A percentile compares a stretch with the other conserved stretches of the same genome.
Evolutionary conservation across 2,888 invertebrate genomes (phyloP).

Genomic region (Nemapogon koenigi): DNA sequence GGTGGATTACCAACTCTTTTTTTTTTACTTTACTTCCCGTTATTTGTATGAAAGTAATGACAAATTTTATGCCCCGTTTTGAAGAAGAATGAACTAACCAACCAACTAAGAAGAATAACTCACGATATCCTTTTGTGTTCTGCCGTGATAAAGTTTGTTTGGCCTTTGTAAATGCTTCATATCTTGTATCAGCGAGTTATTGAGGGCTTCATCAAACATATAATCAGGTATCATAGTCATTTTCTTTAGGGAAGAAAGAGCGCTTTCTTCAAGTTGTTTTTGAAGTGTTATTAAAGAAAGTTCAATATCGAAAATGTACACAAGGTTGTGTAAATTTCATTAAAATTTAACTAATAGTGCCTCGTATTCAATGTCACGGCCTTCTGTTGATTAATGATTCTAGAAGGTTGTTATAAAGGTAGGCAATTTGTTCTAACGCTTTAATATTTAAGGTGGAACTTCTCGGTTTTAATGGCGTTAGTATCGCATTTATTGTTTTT

Average conservation of each 20-base stretch:
- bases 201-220: constrained; percentile 47
- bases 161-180: constrained; percentile 39
- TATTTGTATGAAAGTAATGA: no score
- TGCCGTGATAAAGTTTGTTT: constrained; percentile 32
- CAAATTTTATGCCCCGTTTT: no score
- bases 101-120: no score
- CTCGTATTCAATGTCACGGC: constrained; percentile 38
- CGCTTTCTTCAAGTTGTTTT: constrained; percentile 23
- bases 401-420: background rate
- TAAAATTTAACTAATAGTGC: constrained; percentile 45
- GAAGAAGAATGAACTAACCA: no score
- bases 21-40: no score
- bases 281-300: constrained; percentile 31
- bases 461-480: no score
- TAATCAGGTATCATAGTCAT: constrained; percentile 41
- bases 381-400: constrained; percentile 16
- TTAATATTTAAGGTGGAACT: no score
- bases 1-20: no score
- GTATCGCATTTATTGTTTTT: no score
- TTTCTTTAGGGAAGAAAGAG: background rate
- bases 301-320: background rate
- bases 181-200: constrained; percentile 36
- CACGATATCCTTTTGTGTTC: constrained; percentile 45
- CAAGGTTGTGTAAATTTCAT: constrained; percentile 36
- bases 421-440: no score